These are phyloP conservation scores for Saguinus midas DNA, from an alignment of 2,113 vertebrate genomes.

Conservation along the genomic window DNA sequence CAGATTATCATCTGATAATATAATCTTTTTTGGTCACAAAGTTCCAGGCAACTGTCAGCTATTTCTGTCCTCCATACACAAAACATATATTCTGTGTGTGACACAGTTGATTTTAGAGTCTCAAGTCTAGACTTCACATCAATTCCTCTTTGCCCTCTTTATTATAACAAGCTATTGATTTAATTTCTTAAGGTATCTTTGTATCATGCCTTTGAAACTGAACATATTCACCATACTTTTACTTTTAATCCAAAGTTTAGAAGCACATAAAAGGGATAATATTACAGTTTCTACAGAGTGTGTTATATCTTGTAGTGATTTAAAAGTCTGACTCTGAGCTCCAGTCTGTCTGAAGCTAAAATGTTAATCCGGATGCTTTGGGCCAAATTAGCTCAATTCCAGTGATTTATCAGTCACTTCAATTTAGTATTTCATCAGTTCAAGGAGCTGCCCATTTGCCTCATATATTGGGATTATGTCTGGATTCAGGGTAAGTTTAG, in stretches of 20 bases:
- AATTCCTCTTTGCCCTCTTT: not conserved
- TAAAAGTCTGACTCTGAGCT: not conserved
- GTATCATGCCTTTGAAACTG: not conserved
- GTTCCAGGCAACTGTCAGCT: not conserved
- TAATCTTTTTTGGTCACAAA: not conserved
- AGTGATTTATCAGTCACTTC: not conserved
- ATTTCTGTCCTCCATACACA: not conserved
- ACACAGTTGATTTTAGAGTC: not conserved
- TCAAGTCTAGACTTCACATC: not conserved
- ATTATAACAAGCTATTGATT: not conserved
- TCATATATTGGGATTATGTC: not conserved
- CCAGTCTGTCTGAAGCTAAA: not conserved
- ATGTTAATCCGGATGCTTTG: not conserved
- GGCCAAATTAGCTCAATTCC: not conserved
- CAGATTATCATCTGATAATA: not conserved
- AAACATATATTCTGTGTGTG: not conserved
- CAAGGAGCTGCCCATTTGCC: not conserved
- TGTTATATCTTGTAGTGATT: not conserved
- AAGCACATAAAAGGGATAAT: not conserved
- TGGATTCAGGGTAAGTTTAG: not conserved
- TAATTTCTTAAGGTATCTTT: not conserved
- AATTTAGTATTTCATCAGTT: not conserved
- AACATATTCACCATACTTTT: not conserved
- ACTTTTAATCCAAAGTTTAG: not conserved
- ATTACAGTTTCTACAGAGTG: not conserved